phyloP scores from a whole-genome alignment of 1,140 invertebrate genomes.

The Drosophila mojavensis region DNA sequence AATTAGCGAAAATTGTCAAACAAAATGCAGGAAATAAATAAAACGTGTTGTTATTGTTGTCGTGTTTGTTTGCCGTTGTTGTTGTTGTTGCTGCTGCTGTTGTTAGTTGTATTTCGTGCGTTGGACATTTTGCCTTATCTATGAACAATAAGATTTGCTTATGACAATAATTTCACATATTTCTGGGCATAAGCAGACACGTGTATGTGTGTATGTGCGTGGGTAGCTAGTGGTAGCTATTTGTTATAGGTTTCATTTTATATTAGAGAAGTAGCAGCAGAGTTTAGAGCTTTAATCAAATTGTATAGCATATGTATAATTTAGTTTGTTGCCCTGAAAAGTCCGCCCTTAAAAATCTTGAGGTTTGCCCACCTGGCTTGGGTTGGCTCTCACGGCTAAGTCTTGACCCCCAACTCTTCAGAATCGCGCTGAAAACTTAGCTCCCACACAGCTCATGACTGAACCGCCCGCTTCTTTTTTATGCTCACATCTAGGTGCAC shows the following conservation, averaged over 20 bases:
- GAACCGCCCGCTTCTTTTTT: constrained; percentile 18
- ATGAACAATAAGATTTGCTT: constrained; percentile 55
- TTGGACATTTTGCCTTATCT: constrained; percentile 51
- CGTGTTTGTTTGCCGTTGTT: constrained; percentile 4
- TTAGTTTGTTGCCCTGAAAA: background rate
- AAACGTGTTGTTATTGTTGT: constrained; percentile 34
- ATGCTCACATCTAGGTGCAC: constrained; percentile 28
- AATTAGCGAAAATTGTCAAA: constrained; percentile 54
- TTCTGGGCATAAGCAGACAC: constrained; percentile 5
- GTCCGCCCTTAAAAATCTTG: background rate
- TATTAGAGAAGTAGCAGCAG: background rate
- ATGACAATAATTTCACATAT: constrained; percentile 49
- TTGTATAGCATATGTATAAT: too few species aligned
- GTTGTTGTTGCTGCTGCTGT: background rate
- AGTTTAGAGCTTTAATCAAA: background rate
- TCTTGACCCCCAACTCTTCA: constrained; percentile 25
- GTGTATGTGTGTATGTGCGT: background rate
- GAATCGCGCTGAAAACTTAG: constrained; percentile 3
- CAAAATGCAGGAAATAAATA: constrained; percentile 52
- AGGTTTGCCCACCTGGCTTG: constrained; percentile 20
- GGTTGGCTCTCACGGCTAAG: constrained; percentile 20
- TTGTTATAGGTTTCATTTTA: background rate
- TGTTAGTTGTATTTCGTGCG: constrained; percentile 37
- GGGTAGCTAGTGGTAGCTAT: constrained; percentile 2
- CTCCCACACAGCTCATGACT: constrained; percentile 25